A percentile compares a stretch with the other conserved stretches of the same genome.
Conservation (phyloP, 35 echinoderm and acorn worm species). For the Apostichopus parvimensis region DNA sequence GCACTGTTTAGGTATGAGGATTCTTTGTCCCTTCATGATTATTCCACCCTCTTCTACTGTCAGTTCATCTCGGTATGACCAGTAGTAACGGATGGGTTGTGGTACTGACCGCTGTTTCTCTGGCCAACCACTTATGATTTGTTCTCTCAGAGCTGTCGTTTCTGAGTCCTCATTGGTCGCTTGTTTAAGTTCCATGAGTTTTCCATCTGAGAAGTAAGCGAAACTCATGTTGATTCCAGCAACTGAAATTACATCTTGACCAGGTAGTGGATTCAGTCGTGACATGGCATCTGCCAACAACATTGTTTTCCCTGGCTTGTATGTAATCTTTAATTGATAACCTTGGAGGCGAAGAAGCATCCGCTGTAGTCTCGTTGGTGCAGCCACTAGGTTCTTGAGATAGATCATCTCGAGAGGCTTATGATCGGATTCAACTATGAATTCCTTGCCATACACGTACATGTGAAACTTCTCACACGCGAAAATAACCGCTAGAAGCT, state of each 20-base stretch:
- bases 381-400: conserved; percentile 21
- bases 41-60: too few relatives aligned
- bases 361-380: conserved; percentile 54
- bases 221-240: background rate
- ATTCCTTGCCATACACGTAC: conserved; percentile 52
- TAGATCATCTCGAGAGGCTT: conserved; percentile 72
- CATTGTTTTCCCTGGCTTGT: conserved; percentile 11
- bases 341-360: conserved; percentile 50
- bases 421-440: conserved; percentile 64
- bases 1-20: too few relatives aligned
- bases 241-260: conserved; percentile 25
- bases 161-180: background rate
- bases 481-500: conserved; percentile 59
- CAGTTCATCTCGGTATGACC: too few relatives aligned
- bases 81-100: too few relatives aligned
- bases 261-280: conserved; percentile 35
- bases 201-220: too few relatives aligned
- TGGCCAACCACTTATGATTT: background rate
- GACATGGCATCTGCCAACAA: background rate
- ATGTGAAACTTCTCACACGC: conserved; percentile 64
- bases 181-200: background rate
- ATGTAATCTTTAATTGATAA: background rate
- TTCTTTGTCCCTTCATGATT: too few relatives aligned
- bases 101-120: background rate
- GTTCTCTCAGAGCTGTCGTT: background rate